Conservation (phyloP, 1,140 invertebrate genomes). For the Drosophila santomea region DNA sequence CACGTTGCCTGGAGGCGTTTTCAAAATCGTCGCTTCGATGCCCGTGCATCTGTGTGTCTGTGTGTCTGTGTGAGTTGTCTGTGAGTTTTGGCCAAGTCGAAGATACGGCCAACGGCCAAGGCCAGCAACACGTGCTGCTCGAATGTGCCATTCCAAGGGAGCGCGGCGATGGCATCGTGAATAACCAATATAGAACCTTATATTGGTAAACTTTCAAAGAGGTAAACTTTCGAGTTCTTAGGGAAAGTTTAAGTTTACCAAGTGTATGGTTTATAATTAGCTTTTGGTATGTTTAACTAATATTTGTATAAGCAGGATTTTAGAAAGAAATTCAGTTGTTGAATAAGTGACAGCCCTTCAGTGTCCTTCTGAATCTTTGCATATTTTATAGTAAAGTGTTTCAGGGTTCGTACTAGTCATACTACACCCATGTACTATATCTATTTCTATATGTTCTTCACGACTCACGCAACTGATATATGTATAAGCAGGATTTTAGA, state of each 20-base stretch:
- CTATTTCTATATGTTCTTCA: neutral
- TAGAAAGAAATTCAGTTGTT: too few species aligned
- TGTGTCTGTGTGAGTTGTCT: neutral
- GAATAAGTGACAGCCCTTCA: too few species aligned
- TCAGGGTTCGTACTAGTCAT: too few species aligned
- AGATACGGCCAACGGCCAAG: slow-evolving; percentile 63
- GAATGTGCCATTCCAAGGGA: slow-evolving; percentile 33
- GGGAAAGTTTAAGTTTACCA: too few species aligned
- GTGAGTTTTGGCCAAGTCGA: slow-evolving; percentile 41
- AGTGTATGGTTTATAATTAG: too few species aligned
- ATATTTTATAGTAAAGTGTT: neutral
- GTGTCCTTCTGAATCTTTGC: too few species aligned
- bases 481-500: too few species aligned
- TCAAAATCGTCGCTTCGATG: slow-evolving; percentile 42
- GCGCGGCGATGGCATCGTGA: slow-evolving; percentile 4
- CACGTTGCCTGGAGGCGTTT: slow-evolving; percentile 66
- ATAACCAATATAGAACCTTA: neutral
- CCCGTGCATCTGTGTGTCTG: neutral
- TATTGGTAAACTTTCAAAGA: too few species aligned
- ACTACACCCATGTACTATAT: too few species aligned
- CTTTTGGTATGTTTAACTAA: too few species aligned
- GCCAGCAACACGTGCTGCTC: slow-evolving; percentile 74
- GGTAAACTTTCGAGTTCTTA: too few species aligned
- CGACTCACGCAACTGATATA: slow-evolving; percentile 30
- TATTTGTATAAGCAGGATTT: too few species aligned